Evolutionary conservation across 2,888 invertebrate genomes (phyloP), one percentile per base, ranked within the genome.

Genomic region (Trissolcus japonicus): DNA sequence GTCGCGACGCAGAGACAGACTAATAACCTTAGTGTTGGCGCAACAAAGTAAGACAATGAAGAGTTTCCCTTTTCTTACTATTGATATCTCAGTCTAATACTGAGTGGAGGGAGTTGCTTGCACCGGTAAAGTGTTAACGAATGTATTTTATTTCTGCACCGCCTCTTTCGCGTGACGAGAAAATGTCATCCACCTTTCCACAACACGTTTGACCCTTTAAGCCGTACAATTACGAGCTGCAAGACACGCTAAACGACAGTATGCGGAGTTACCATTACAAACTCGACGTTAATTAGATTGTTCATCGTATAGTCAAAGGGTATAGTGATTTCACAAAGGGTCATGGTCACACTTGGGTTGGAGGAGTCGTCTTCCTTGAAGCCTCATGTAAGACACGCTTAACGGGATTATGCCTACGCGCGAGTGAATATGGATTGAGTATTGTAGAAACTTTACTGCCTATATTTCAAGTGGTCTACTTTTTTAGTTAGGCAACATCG

Each of bases 351-450:
- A 29, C 68, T 62, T 25, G 57, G 56, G 17, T 57, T 35, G 55
- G 60, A 66, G 73, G 72, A 79, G 75, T 76, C 72, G 79, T 77
- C 74, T 76, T 77, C 79, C 79, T 79, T 79, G 79, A 74, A 77
- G 75, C 66, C 72, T 66, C 68, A 60, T 68, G 75, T 55, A 68
- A 79, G 74, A 77, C 75, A 54, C 48, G 75, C 66, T 76, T 76
- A 79, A 78, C 76, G 68, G 72, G 66, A 79, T 76, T 73, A 78
- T 62, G 51, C 77, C 79, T 71, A 79, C 79, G 75, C 76, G 61
- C 63, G 60, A 77, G 69, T 66, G 68, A 72, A 79, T 78, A 79
- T 75, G 75, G 68, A 79, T 76, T 76, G 79, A 76, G 11, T 35
- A 11, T 79, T 69, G 69, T 62, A 71, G 59, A 71, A 71, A 71